Percentiles rank a stretch among this genome's conserved stretches.
Evolutionary conservation across 2,888 invertebrate genomes (phyloP).

Genomic region (Mechanitis mazaeus): DNA sequence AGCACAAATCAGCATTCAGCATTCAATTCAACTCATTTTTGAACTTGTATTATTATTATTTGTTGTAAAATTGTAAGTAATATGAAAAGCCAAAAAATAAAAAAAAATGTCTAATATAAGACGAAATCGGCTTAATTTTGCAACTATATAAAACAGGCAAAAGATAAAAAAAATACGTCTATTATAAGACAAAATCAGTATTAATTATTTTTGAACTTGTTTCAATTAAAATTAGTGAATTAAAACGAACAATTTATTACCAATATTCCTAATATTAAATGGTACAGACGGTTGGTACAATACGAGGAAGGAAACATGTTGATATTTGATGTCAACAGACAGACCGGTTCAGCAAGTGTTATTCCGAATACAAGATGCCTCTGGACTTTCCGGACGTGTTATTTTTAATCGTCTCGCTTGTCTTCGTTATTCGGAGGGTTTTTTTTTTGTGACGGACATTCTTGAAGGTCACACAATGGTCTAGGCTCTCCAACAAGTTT

Average conservation of each 20-base stretch:
- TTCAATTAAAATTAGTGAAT: too few relatives aligned
- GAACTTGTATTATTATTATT: too few relatives aligned
- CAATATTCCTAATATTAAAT: neutral
- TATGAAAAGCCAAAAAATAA: too few relatives aligned
- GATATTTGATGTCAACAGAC: slow-evolving; percentile 63
- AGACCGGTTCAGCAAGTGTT: slow-evolving; percentile 73
- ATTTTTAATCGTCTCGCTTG: slow-evolving; percentile 44
- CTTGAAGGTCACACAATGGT: slow-evolving; percentile 63
- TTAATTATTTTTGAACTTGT: neutral
- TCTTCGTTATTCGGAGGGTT: slow-evolving; percentile 48
- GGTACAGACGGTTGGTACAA: slow-evolving; percentile 37
- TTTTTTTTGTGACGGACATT: slow-evolving; percentile 55
- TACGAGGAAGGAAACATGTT: slow-evolving; percentile 73
- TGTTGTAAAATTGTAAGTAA: too few relatives aligned
- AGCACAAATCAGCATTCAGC: too few relatives aligned
- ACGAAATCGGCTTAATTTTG: too few relatives aligned
- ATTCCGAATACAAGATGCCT: slow-evolving; percentile 71
- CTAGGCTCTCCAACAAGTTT: slow-evolving; percentile 29
- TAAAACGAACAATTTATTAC: too few relatives aligned
- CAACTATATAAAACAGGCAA: too few relatives aligned
- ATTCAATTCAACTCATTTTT: too few relatives aligned
- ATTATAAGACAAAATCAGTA: neutral
- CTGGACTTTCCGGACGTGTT: slow-evolving; percentile 67
- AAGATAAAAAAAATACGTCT: too few relatives aligned
- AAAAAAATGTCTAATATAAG: too few relatives aligned